Conservation (phyloP, 2,888 invertebrate genomes). For the Euspilapteryx auroguttella region DNA sequence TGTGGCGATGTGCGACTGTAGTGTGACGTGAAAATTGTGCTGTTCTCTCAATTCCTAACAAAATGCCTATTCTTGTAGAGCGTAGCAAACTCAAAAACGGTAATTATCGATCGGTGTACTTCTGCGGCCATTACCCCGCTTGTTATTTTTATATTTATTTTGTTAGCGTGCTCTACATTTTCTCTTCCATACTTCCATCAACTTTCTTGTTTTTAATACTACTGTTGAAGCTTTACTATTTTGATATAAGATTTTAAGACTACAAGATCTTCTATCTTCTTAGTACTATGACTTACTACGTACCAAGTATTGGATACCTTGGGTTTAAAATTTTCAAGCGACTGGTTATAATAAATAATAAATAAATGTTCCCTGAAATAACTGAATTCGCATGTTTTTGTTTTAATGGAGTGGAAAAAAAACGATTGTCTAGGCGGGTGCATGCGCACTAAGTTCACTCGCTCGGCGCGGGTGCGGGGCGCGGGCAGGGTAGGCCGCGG, state of each 20-base stretch:
- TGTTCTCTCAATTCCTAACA: constrained; percentile 13
- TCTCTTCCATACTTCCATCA: no score
- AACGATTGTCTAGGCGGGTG: constrained; percentile 28
- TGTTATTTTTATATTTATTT: constrained; percentile 8
- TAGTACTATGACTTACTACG: no score
- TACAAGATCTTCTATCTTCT: no score
- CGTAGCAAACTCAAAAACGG: constrained; percentile 36
- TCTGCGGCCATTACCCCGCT: constrained; percentile 31
- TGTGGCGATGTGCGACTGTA: constrained; percentile 26
- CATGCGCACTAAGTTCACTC: constrained; percentile 45
- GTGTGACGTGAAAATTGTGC: constrained; percentile 26
- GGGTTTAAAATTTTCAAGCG: no score
- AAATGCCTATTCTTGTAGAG: constrained; percentile 45
- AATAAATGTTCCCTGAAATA: no score
- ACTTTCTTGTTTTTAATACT: no score
- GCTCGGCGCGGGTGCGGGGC: constrained; percentile 14
- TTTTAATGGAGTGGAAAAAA: no score
- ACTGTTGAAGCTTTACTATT: no score
- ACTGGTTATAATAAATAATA: no score
- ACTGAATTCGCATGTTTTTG: no score
- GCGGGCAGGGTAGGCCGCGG: constrained; percentile 24
- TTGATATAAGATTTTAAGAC: no score
- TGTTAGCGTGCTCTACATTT: constrained; percentile 4
- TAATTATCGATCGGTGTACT: constrained; percentile 43
- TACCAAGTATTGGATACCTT: no score